Evolutionary conservation across 2,888 invertebrate genomes (phyloP).

Genomic region (Masnerella sp.): DNA sequence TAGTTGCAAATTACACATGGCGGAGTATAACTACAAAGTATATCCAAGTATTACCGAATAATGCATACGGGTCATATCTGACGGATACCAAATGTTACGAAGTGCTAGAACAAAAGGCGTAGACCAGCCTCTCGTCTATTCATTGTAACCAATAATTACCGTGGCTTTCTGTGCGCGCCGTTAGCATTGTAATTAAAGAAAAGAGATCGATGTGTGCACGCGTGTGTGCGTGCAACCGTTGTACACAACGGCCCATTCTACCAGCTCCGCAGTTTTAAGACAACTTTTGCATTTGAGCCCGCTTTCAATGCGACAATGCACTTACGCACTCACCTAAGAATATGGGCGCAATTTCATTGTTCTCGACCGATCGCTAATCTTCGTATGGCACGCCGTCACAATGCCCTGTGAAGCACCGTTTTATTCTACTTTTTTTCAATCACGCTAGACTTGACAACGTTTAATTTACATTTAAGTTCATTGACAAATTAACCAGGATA

Average conservation of each 20-base stretch:
- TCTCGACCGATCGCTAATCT: constrained; percentile 45
- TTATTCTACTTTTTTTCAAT: constrained; percentile 15
- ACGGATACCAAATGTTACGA: constrained; percentile 73
- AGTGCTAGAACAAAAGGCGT: constrained; percentile 66
- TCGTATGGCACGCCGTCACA: constrained; percentile 28
- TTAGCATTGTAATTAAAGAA: constrained; percentile 74
- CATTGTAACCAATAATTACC: constrained; percentile 74
- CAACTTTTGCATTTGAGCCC: constrained; percentile 55
- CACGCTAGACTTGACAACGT: constrained; percentile 15
- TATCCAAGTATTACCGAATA: constrained; percentile 42
- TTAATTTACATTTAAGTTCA: background rate
- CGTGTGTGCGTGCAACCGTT: constrained; percentile 37
- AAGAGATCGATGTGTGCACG: constrained; percentile 61
- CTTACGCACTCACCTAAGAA: constrained; percentile 33
- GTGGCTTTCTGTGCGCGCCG: constrained; percentile 66
- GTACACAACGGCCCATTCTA: constrained; percentile 32
- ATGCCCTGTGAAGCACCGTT: constrained; percentile 21
- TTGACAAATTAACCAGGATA: constrained; percentile 6
- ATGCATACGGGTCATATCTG: constrained; percentile 35
- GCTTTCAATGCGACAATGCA: constrained; percentile 51
- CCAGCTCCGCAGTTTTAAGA: constrained; percentile 32
- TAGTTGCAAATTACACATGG: constrained; percentile 30
- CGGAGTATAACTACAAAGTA: constrained; percentile 15
- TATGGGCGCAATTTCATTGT: constrained; percentile 51
- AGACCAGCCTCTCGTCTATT: constrained; percentile 62